These are phyloP conservation scores for Dioctria rufipes DNA, from an alignment of 2,888 invertebrate genomes.

Conservation along the genomic window DNA sequence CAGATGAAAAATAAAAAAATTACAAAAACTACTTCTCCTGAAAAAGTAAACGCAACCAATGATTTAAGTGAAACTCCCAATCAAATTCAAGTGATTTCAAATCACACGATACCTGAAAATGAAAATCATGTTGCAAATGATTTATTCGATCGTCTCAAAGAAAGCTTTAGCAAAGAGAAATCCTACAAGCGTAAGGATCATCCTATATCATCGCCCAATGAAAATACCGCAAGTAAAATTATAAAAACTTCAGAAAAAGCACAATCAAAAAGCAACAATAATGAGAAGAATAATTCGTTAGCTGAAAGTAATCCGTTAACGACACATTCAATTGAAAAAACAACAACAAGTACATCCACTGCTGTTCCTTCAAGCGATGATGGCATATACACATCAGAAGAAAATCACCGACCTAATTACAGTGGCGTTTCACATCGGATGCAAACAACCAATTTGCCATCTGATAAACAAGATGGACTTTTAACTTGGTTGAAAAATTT, in stretches of 20 bases:
- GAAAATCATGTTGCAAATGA: slow-evolving; percentile 1
- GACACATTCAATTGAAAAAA: neutral
- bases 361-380: slow-evolving; percentile 34
- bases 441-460: neutral
- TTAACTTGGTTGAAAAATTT: slow-evolving; percentile 45
- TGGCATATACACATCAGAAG: slow-evolving; percentile 1
- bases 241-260: neutral
- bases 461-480: slow-evolving; percentile 1
- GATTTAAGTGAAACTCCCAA: too few relatives aligned
- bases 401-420: slow-evolving; percentile 2
- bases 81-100: neutral
- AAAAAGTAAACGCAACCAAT: too few relatives aligned
- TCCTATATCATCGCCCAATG: neutral
- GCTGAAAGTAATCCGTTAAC: neutral
- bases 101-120: neutral
- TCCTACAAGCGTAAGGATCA: neutral
- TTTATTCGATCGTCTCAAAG: slow-evolving; percentile 45
- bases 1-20: too few relatives aligned
- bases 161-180: slow-evolving; percentile 2
- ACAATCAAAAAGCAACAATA: neutral
- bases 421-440: neutral
- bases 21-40: too few relatives aligned
- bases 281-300: neutral
- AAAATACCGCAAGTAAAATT: neutral
- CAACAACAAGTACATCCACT: neutral